Evolutionary conservation across 1,140 invertebrate genomes (phyloP).

Genomic region (Episyrphus balteatus): DNA sequence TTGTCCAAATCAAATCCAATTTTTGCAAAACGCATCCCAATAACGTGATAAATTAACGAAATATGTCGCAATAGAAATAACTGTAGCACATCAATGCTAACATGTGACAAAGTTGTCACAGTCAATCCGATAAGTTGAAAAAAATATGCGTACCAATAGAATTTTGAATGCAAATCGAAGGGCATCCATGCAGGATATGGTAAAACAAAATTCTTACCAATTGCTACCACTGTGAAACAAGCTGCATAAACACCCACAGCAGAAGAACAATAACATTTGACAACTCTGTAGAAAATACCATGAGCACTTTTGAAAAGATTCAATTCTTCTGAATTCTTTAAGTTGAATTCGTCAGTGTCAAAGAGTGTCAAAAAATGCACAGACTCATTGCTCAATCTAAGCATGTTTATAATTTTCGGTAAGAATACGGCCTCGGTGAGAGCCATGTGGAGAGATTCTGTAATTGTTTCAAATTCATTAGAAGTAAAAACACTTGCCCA

Average conservation of each 20-base stretch:
- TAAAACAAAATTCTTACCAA: conserved; percentile 14
- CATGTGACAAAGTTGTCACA: conserved; percentile 21
- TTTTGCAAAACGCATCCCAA: conserved; percentile 14
- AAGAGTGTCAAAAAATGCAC: conserved; percentile 16
- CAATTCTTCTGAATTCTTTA: conserved; percentile 10
- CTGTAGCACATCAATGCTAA: conserved; percentile 20
- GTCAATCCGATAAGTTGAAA: conserved; percentile 20
- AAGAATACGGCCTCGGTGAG: conserved; percentile 22
- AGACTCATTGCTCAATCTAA: conserved; percentile 11
- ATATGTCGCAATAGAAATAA: conserved; percentile 28
- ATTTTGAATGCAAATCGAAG: conserved; percentile 16
- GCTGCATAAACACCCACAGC: conserved; percentile 19
- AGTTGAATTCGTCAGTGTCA: conserved; percentile 1
- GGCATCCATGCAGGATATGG: conserved; percentile 26
- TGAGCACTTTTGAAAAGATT: conserved; percentile 15
- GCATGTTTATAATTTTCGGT: conserved; percentile 24
- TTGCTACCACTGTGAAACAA: conserved; percentile 15
- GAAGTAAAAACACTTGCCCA: conserved; percentile 24
- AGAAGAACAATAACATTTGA: conserved; percentile 13
- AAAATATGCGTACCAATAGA: conserved; percentile 21
- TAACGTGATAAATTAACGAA: conserved; percentile 17
- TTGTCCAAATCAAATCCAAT: conserved; percentile 5
- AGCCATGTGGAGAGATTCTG: conserved; percentile 28
- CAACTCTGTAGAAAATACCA: conserved; percentile 13
- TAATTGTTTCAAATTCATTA: conserved; percentile 19